Percentiles rank a stretch among this genome's conserved stretches.
phyloP scores from a whole-genome alignment of 1,140 invertebrate genomes.

The Carposina sasakii region DNA sequence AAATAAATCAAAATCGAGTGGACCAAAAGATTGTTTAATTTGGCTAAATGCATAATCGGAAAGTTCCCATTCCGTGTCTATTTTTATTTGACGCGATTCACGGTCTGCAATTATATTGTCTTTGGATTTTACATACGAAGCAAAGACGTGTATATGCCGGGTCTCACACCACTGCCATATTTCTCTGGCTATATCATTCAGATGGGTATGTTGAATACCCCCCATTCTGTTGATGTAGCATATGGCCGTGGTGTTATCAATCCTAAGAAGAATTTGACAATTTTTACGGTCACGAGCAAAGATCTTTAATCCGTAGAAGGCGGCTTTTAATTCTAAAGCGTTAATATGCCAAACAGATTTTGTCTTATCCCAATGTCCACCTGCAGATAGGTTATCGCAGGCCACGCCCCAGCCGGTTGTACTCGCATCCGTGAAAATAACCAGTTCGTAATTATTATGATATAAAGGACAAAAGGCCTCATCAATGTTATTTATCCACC shows the following conservation, averaged over 20 bases:
- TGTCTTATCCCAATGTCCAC: constrained; percentile 27
- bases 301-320: constrained; percentile 27
- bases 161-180: constrained; percentile 40
- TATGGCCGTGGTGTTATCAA: constrained; percentile 35
- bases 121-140: constrained; percentile 28
- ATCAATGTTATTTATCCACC: constrained; percentile 31
- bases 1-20: constrained; percentile 13
- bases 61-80: constrained; percentile 27
- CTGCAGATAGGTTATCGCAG: constrained; percentile 15
- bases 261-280: constrained; percentile 11
- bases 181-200: constrained; percentile 20
- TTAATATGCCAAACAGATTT: constrained; percentile 30
- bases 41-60: not conserved
- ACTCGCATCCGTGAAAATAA: constrained; percentile 35
- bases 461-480: constrained; percentile 15
- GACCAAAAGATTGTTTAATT: constrained; percentile 12
- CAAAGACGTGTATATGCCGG: constrained; percentile 26
- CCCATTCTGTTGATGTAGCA: constrained; percentile 34
- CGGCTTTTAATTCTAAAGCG: constrained; percentile 30
- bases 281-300: constrained; percentile 19
- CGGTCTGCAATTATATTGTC: constrained; percentile 31
- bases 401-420: constrained; percentile 29
- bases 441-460: constrained; percentile 10
- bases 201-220: constrained; percentile 18
- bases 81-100: constrained; percentile 19